A percentile compares a stretch with the other conserved stretches of the same genome.
phyloP scores from a whole-genome alignment of 1,140 invertebrate genomes.

The Formica selysi region DNA sequence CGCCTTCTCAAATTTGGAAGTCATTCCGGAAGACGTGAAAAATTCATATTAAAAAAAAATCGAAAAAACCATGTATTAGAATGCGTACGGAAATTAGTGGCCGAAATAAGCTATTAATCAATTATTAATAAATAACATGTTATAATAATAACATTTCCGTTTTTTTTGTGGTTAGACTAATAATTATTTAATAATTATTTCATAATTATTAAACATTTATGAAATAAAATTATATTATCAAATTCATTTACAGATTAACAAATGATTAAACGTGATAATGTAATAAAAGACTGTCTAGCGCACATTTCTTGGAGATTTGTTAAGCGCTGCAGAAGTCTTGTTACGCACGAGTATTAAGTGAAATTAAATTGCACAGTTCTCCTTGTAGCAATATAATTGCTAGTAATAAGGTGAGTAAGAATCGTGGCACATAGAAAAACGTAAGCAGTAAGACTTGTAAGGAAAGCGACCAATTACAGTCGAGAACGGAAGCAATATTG shows the following conservation, averaged over 20 bases:
- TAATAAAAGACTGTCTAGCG: neutral
- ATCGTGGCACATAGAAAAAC: too few species aligned
- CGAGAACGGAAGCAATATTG: too few species aligned
- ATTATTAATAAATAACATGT: neutral
- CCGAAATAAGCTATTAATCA: neutral
- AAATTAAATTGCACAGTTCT: slow-evolving; percentile 31
- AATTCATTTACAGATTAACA: neutral
- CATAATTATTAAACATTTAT: neutral
- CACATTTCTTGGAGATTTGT: slow-evolving; percentile 6
- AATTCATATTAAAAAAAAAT: neutral
- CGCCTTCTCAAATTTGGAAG: slow-evolving; percentile 23
- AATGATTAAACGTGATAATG: neutral
- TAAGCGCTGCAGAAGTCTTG: neutral
- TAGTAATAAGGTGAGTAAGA: neutral
- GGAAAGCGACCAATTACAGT: too few species aligned
- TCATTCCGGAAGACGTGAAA: neutral
- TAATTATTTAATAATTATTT: too few species aligned
- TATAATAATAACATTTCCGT: neutral
- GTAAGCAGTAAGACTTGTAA: too few species aligned
- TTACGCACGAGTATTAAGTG: neutral
- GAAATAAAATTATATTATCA: neutral
- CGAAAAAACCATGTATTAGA: neutral
- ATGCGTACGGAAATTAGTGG: neutral
- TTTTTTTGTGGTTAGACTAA: neutral
- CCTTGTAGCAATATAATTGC: neutral